Conservation (phyloP, 2,113 vertebrate species). For the Azemiops feae region DNA sequence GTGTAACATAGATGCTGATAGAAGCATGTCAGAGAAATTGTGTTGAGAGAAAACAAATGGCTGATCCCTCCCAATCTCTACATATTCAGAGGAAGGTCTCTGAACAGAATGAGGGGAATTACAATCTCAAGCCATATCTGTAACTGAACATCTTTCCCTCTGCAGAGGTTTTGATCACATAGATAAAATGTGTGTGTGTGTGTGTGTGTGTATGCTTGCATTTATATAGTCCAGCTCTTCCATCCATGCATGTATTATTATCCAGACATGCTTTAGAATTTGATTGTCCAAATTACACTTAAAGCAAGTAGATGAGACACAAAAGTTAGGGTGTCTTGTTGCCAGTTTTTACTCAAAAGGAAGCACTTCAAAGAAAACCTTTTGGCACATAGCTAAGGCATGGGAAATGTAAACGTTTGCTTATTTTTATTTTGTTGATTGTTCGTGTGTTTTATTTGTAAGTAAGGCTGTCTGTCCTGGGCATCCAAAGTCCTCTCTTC, state of each 20-base stretch:
- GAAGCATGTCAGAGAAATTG: neutral
- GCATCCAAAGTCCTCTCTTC: constrained; percentile 24
- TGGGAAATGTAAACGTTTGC: constrained; percentile 13
- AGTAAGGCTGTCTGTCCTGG: constrained; percentile 14
- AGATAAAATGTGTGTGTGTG: neutral
- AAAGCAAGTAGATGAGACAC: neutral
- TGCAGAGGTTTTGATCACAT: neutral
- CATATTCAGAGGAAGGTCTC: neutral
- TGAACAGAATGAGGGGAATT: neutral
- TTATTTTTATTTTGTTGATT: constrained; percentile 9
- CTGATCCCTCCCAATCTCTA: neutral
- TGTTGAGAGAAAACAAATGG: neutral
- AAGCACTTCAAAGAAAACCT: constrained; percentile 31
- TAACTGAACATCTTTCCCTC: neutral
- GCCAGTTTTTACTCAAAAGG: constrained; percentile 14
- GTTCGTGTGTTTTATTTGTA: neutral
- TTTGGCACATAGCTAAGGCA: constrained; percentile 4
- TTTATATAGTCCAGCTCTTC: neutral
- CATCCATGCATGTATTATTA: neutral
- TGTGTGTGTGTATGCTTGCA: no score
- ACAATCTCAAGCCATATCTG: neutral
- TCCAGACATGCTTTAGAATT: neutral
- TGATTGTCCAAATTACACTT: neutral
- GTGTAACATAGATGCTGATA: neutral
- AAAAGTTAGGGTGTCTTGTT: neutral